Evolutionary conservation across 2,797 vertebrate species (phyloP).

Genomic region (Craterocephalus amniculus): DNA sequence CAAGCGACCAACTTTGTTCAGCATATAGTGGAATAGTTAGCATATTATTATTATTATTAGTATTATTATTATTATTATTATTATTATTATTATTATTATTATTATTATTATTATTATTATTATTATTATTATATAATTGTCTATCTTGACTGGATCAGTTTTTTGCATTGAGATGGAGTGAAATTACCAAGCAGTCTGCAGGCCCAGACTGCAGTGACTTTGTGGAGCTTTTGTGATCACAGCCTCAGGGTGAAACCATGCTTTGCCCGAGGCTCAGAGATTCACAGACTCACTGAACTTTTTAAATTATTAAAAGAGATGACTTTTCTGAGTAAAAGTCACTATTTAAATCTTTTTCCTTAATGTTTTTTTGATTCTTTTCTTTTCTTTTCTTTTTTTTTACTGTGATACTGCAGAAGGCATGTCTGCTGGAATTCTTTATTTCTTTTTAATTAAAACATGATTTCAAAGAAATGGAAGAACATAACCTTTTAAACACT

Average conservation of each 20-base stretch:
- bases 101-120: not conserved
- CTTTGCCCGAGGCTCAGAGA: conserved; percentile 42
- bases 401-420: not conserved
- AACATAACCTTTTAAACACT: not conserved
- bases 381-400: not conserved
- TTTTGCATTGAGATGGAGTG: not conserved
- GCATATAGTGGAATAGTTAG: not conserved
- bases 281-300: conserved; percentile 30
- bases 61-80: not conserved
- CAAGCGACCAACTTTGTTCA: not conserved
- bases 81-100: too few relatives aligned
- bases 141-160: conserved; percentile 21
- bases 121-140: not conserved
- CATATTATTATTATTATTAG: not conserved
- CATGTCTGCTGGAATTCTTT: not conserved
- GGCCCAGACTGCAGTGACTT: conserved; percentile 41
- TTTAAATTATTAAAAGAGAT: conserved; percentile 22
- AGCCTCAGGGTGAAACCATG: conserved; percentile 40
- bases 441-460: not conserved
- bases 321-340: conserved; percentile 11
- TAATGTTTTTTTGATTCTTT: not conserved
- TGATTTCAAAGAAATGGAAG: not conserved
- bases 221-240: conserved; percentile 32
- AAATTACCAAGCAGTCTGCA: conserved; percentile 13
- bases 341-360: not conserved